Percentiles rank a stretch among this genome's conserved stretches.
Evolutionary conservation across 2,113 vertebrate species (phyloP).

Genomic region (Ictalurus furcatus): DNA sequence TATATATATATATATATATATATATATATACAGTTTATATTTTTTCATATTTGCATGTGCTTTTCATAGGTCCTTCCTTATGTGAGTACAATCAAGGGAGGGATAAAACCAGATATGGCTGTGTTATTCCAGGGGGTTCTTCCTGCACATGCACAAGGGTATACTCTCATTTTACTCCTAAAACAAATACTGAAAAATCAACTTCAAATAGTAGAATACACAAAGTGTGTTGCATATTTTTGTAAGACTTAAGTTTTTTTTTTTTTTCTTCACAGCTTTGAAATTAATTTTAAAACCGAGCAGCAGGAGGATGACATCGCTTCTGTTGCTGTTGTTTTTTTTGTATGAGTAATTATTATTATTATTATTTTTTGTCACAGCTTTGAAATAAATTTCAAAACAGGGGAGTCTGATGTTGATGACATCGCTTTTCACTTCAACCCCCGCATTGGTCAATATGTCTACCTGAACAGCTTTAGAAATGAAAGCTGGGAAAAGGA

Average conservation of each 20-base stretch:
- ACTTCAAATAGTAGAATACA: not conserved
- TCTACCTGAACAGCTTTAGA: constrained; percentile 8
- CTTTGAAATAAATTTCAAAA: constrained; percentile 24
- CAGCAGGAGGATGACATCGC: no score
- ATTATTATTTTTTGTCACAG: not conserved
- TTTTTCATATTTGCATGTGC: not conserved
- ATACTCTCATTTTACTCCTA: not conserved
- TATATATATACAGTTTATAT: no score
- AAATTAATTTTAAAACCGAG: no score
- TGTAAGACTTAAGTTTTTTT: not conserved
- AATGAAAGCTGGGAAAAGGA: not conserved
- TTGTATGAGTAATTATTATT: no score
- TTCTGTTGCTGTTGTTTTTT: no score
- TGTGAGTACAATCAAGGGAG: not conserved
- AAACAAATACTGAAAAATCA: not conserved
- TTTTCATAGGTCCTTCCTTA: not conserved
- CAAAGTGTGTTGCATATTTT: not conserved
- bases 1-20: no score
- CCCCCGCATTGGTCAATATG: not conserved
- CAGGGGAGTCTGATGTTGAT: not conserved
- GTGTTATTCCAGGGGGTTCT: not conserved
- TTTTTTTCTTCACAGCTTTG: no score
- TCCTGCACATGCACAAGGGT: not conserved
- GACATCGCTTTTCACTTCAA: constrained; percentile 36
- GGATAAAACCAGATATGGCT: constrained; percentile 5